Evolutionary conservation across 2,888 invertebrate genomes (phyloP).

Genomic region (Rapana venosa): DNA sequence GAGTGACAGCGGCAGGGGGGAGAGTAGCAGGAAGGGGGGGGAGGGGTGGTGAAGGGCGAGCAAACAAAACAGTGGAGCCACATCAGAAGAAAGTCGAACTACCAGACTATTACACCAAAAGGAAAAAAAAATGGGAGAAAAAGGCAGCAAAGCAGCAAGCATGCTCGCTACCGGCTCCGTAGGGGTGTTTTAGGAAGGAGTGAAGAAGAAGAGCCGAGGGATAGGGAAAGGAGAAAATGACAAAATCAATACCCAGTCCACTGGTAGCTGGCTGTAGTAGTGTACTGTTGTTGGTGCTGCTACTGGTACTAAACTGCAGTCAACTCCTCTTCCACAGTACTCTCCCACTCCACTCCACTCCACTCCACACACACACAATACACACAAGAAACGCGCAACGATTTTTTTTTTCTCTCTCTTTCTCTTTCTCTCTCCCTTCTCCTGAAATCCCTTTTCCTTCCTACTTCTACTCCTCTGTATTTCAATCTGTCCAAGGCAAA

Average conservation of each 20-base stretch:
- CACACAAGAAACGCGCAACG: not conserved
- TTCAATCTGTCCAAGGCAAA: constrained; percentile 31
- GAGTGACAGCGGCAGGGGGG: not conserved
- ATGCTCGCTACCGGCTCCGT: too few relatives aligned
- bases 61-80: not conserved
- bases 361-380: not conserved
- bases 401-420: not conserved
- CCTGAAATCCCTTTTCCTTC: not conserved
- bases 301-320: too few relatives aligned
- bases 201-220: not conserved
- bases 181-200: not conserved
- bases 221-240: not conserved
- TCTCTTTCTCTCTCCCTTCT: not conserved
- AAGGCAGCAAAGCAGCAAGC: not conserved
- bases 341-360: not conserved
- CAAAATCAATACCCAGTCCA: constrained; percentile 5
- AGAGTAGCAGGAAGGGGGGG: not conserved
- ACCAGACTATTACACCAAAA: constrained; percentile 6
- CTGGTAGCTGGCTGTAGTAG: not conserved
- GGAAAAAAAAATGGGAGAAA: not conserved
- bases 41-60: not conserved
- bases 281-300: not conserved
- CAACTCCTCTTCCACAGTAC: not conserved
- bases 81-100: not conserved
- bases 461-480: not conserved